Evolutionary conservation across 2,113 vertebrate genomes (phyloP), one percentile per base, ranked within the genome.

Genomic region (Strigops habroptila): DNA sequence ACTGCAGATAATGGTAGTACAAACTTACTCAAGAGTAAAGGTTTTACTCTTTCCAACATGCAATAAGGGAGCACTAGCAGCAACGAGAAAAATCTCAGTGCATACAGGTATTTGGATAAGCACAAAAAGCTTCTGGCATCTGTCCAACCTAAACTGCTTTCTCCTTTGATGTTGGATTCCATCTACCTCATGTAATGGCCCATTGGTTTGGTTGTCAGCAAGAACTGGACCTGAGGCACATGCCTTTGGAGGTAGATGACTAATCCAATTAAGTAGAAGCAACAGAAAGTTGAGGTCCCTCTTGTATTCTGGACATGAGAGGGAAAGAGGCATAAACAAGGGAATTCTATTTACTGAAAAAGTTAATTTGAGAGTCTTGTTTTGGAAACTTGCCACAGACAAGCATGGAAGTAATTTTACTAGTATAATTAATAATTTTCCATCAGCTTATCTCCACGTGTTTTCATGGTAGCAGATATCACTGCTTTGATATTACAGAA

Each of bases 151-250:
- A 91, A 81, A 97, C 81, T 90, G 14, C 77, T 78, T 69, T 67
- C 43, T 64, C 48, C 85, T 96, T 96, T 96, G 96, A 96, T 95
- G 92, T 43, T 89, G 88, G 63, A 97, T 96, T 96, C 96, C 83
- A 93, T 91, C 90, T 93, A 79, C 83, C 62, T 93, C 91, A 49
- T 82, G 90, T 92, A 96, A 94, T 52, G 86, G 90, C 90, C 88
- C 93, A 86, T n/a, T 92, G 96, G 91, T 81, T 95, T 86, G 88
- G 81, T 70, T 96, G 92, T 94, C 96, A 93, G 88, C 82, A 91
- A 90, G 74, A 86, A 86, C 92, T 75, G 89, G 83, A 96, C 96
- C 95, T 39, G 92, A 94, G 95, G 86, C 90, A 90, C 96, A 91
- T 95, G 78, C 44, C 80, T 94, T 78, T 75, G 62, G 65, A 92